phyloP scores from a whole-genome alignment of 2,113 vertebrate species.

The Carassius auratus region DNA sequence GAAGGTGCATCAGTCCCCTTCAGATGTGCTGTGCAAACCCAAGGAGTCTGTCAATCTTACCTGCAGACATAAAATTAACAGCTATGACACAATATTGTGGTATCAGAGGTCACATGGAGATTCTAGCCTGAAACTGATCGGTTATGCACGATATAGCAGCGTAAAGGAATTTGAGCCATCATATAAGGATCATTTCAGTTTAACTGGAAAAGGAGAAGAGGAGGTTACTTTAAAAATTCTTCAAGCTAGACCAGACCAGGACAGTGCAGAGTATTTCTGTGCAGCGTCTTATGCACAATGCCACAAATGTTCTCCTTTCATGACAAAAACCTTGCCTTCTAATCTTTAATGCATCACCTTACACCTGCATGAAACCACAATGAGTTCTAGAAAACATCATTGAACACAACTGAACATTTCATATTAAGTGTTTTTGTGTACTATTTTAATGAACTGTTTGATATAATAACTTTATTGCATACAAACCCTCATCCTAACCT shows the following conservation, averaged over 20 bases:
- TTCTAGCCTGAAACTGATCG: slow-evolving; percentile 50
- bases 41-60: slow-evolving; percentile 14
- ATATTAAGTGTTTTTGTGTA: too few species aligned
- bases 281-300: slow-evolving; percentile 23
- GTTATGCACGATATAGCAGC: background rate
- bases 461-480: too few species aligned
- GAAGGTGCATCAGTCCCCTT: slow-evolving; percentile 43
- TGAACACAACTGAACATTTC: background rate
- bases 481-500: too few species aligned
- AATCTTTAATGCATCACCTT: background rate
- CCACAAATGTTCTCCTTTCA: background rate
- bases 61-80: slow-evolving; percentile 31
- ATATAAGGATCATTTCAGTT: slow-evolving; percentile 15
- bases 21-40: slow-evolving; percentile 36
- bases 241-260: background rate
- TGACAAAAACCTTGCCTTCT: slow-evolving; percentile 25
- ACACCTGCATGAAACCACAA: slow-evolving; percentile 21
- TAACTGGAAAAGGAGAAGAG: slow-evolving; percentile 32
- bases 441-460: too few species aligned
- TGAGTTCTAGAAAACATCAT: background rate
- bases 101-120: slow-evolving; percentile 29
- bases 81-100: slow-evolving; percentile 50
- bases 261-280: slow-evolving; percentile 42
- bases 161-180: background rate
- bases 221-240: slow-evolving; percentile 15